A percentile compares a stretch with the other conserved stretches of the same genome.
Evolutionary conservation across 2,888 invertebrate species (phyloP).

Genomic region (Physocephala rufipes): DNA sequence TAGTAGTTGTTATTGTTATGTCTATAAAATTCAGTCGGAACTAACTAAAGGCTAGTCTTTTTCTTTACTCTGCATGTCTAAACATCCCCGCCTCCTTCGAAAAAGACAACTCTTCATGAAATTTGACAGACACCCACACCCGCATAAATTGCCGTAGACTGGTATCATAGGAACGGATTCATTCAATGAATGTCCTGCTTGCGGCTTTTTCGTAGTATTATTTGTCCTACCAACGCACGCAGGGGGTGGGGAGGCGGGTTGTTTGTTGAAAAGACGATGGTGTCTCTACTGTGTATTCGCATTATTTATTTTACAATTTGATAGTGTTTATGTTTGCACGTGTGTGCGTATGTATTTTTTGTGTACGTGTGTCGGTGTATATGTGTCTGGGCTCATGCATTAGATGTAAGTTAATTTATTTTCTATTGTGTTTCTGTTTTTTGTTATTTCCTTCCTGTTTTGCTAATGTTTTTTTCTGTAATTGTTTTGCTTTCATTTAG

Average conservation of each 20-base stretch:
- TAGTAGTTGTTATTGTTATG: too few relatives aligned
- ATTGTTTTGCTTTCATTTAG: not conserved
- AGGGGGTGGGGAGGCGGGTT: too few relatives aligned
- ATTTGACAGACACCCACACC: too few relatives aligned
- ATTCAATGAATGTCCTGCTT: slow-evolving; percentile 1
- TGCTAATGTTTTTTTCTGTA: not conserved
- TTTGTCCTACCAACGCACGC: too few relatives aligned
- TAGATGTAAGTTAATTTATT: slow-evolving; percentile 35
- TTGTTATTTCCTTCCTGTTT: slow-evolving; percentile 15
- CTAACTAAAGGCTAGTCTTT: too few relatives aligned
- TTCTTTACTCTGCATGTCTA: too few relatives aligned
- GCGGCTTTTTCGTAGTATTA: not conserved
- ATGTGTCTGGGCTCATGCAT: not conserved
- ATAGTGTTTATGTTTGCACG: slow-evolving; percentile 18
- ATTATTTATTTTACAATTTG: slow-evolving; percentile 22
- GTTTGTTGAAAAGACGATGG: too few relatives aligned
- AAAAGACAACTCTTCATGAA: too few relatives aligned
- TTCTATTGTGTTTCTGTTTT: slow-evolving; percentile 19
- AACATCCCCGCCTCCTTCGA: not conserved
- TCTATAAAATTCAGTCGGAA: too few relatives aligned
- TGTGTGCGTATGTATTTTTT: not conserved
- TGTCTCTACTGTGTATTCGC: too few relatives aligned
- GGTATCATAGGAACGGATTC: too few relatives aligned
- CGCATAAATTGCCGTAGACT: not conserved
- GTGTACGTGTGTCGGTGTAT: slow-evolving; percentile 9